Evolutionary conservation across 1,140 invertebrate genomes (phyloP).

Genomic region (Reticulitermes speratus): DNA sequence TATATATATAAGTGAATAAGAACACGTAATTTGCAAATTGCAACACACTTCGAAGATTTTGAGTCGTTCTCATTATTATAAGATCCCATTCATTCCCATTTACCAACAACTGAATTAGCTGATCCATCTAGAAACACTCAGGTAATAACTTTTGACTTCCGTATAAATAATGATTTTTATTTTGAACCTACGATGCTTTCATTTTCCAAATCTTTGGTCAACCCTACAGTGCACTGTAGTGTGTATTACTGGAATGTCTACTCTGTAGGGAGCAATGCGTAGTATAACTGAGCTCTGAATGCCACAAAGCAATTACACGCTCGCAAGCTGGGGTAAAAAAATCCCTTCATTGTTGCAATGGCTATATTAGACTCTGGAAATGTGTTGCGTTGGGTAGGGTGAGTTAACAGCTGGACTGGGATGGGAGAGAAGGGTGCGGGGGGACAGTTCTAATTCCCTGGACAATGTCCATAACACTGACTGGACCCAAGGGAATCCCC

Average conservation of each 20-base stretch:
- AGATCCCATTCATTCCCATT: no score
- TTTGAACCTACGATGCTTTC: no score
- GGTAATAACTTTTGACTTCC: no score
- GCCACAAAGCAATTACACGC: constrained; percentile 17
- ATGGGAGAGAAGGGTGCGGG: not conserved
- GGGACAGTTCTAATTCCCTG: constrained; percentile 11
- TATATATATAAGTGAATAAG: no score
- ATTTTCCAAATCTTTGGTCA: not conserved
- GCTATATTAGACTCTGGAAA: constrained; percentile 11
- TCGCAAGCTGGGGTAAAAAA: not conserved
- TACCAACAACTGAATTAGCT: no score
- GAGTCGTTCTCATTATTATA: no score
- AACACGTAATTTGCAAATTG: no score
- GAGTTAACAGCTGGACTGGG: not conserved
- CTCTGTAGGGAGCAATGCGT: not conserved
- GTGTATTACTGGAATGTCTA: not conserved
- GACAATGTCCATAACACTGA: constrained; percentile 15
- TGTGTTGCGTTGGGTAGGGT: not conserved
- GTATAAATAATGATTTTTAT: no score
- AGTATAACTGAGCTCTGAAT: constrained; percentile 11
- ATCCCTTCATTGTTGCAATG: constrained; percentile 15
- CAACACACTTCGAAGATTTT: no score
- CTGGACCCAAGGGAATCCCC: not conserved
- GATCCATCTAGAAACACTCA: no score
- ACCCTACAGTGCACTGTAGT: not conserved